These are phyloP conservation scores for Leptinotarsa tumamoca DNA, from an alignment of 2,888 invertebrate genomes.

Conservation along the genomic window DNA sequence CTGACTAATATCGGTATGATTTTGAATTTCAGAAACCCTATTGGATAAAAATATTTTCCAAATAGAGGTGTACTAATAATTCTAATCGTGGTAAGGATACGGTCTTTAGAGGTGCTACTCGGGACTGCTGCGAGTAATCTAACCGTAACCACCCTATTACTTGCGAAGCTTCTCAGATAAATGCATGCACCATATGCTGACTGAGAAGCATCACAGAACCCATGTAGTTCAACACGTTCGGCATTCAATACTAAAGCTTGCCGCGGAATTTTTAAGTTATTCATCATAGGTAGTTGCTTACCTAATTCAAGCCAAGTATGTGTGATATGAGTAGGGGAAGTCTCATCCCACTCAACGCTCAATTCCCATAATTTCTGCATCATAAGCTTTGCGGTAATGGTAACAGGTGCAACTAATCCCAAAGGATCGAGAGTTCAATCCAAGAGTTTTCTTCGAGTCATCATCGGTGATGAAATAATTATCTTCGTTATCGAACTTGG, in stretches of 20 bases:
- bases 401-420: slow-evolving; percentile 7
- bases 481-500: slow-evolving; percentile 1
- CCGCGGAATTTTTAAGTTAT: slow-evolving; percentile 31
- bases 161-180: slow-evolving; percentile 35
- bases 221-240: slow-evolving; percentile 41
- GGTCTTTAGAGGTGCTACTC: slow-evolving; percentile 10
- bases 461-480: slow-evolving; percentile 5
- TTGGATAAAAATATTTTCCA: slow-evolving; percentile 53
- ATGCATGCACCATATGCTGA: slow-evolving; percentile 36
- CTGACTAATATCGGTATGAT: slow-evolving; percentile 37
- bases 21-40: slow-evolving; percentile 54
- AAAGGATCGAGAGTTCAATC: slow-evolving; percentile 14
- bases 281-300: slow-evolving; percentile 2
- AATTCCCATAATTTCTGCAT: slow-evolving; percentile 7
- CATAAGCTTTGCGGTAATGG: slow-evolving; percentile 12
- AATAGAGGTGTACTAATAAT: too few relatives aligned
- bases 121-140: slow-evolving; percentile 36
- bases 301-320: slow-evolving; percentile 2
- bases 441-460: neutral
- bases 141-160: slow-evolving; percentile 11
- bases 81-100: too few relatives aligned
- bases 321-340: neutral
- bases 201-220: slow-evolving; percentile 43
- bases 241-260: slow-evolving; percentile 25
- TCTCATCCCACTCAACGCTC: neutral